These are phyloP conservation scores for Microplitis deprimator DNA, from an alignment of 2,888 invertebrate genomes.

Conservation along the genomic window DNA sequence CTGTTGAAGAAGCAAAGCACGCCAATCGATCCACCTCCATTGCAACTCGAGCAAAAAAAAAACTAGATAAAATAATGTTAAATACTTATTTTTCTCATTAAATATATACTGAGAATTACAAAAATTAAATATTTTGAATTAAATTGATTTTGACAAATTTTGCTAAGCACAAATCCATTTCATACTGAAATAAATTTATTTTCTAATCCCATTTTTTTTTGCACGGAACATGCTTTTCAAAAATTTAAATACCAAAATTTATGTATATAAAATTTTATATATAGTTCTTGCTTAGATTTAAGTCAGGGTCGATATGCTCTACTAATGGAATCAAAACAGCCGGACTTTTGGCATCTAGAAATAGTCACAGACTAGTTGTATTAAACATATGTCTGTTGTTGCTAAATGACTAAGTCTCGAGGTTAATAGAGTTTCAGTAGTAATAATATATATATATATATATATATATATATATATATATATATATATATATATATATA, in stretches of 20 bases:
- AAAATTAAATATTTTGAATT: too few species aligned
- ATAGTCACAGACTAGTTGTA: slow-evolving; percentile 28
- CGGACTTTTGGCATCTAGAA: slow-evolving; percentile 31
- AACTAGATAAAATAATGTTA: slow-evolving; percentile 5
- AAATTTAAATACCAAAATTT: too few species aligned
- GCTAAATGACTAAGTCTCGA: neutral
- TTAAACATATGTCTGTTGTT: slow-evolving; percentile 14
- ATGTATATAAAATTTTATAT: slow-evolving; percentile 38
- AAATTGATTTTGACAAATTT: too few species aligned
- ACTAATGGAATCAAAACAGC: slow-evolving; percentile 41
- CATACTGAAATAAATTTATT: too few species aligned
- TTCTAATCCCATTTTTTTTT: too few species aligned
- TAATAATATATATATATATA: too few species aligned
- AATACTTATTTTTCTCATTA: neutral
- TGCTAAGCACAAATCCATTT: too few species aligned
- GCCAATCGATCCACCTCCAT: neutral
- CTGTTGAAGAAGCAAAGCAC: slow-evolving; percentile 20
- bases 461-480: too few species aligned
- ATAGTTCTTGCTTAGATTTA: slow-evolving; percentile 57
- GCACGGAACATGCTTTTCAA: too few species aligned
- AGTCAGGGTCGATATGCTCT: slow-evolving; percentile 61
- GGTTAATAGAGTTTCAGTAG: neutral
- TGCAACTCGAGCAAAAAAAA: neutral
- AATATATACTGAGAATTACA: neutral
- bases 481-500: too few species aligned